Conservation (phyloP, 2,888 invertebrate species). For the Leptopterna dolabrata region DNA sequence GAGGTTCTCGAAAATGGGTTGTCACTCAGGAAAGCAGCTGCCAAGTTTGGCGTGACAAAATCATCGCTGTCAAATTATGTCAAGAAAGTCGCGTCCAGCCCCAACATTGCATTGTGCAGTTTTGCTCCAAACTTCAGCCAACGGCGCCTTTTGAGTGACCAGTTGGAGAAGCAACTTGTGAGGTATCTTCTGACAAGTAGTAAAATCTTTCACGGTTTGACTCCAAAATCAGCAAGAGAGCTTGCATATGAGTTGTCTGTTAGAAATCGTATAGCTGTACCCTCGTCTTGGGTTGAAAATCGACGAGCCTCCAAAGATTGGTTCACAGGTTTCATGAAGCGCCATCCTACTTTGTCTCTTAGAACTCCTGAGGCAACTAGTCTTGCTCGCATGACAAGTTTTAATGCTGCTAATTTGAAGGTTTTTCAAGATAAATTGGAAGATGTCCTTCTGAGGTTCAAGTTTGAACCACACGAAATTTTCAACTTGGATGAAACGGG, state of each 20-base stretch:
- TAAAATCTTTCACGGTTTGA: neutral
- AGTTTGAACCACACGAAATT: neutral
- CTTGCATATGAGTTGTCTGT: neutral
- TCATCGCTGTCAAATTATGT: neutral
- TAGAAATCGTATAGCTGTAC: neutral
- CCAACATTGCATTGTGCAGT: neutral
- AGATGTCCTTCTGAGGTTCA: neutral
- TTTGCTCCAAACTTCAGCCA: neutral
- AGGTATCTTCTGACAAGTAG: too few species aligned
- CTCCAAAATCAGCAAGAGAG: neutral
- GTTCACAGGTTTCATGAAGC: neutral
- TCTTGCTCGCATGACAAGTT: slow-evolving; percentile 54
- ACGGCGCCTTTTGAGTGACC: neutral
- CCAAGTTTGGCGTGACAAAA: neutral
- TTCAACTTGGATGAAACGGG: neutral
- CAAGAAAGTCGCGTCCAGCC: neutral
- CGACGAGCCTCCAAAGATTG: neutral
- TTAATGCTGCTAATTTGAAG: neutral
- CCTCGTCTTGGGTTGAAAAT: neutral
- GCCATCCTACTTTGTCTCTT: neutral
- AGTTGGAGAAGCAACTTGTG: neutral
- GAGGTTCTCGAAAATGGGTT: neutral
- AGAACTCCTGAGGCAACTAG: slow-evolving; percentile 47
- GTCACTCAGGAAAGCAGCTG: neutral
- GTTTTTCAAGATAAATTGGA: slow-evolving; percentile 29